These are phyloP conservation scores for Carlito syrichta DNA, from an alignment of 2,113 vertebrate species.

Conservation along the genomic window DNA sequence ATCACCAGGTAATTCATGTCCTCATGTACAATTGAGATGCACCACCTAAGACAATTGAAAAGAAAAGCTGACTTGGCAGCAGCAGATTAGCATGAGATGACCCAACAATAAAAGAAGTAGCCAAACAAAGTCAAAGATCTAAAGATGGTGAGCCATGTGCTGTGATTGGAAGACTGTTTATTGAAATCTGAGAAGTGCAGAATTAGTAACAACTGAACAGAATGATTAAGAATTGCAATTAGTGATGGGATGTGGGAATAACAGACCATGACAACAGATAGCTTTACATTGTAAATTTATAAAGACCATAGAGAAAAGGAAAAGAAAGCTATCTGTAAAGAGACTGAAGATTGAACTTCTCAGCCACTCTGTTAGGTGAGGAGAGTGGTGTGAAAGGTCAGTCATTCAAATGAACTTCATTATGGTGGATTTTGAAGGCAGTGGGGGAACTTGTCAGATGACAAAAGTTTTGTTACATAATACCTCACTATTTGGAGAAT, in stretches of 20 bases:
- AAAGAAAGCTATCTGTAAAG: background rate
- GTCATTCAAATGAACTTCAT: background rate
- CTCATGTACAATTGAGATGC: background rate
- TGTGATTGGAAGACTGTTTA: background rate
- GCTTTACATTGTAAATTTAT: background rate
- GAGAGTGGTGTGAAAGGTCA: background rate
- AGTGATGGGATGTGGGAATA: background rate
- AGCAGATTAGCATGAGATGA: background rate
- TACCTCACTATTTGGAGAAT: background rate
- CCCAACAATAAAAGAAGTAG: background rate
- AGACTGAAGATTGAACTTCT: background rate
- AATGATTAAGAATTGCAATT: background rate
- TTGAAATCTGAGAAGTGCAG: background rate
- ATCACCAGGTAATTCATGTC: background rate
- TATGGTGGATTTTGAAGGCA: background rate
- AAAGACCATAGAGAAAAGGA: background rate
- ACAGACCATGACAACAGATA: background rate
- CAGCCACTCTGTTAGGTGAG: background rate
- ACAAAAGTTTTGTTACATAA: background rate
- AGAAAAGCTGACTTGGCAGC: background rate
- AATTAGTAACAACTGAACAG: background rate
- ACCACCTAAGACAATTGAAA: background rate
- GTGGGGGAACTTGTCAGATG: background rate
- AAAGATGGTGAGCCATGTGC: background rate
- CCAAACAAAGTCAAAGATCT: background rate